These are phyloP conservation scores for Tympanuchus pallidicinctus DNA, from an alignment of 2,113 vertebrate species.

Conservation along the genomic window DNA sequence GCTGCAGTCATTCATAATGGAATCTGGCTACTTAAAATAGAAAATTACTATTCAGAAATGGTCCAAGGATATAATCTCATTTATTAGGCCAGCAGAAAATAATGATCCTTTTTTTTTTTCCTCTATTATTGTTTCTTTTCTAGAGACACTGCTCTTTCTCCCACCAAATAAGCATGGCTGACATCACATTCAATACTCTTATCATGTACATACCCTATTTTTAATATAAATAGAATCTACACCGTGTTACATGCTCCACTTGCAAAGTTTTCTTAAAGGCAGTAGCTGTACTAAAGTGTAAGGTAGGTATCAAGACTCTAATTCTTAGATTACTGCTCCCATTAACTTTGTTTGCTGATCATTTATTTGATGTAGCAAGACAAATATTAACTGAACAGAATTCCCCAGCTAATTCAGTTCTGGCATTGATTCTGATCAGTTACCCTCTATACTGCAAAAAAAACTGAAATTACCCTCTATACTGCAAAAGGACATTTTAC, in stretches of 20 bases:
- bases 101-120: not conserved
- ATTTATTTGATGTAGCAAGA: not conserved
- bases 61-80: not conserved
- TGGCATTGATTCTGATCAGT: not conserved
- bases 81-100: not conserved
- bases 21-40: not conserved
- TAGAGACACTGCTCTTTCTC: not conserved
- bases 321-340: not conserved
- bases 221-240: not conserved
- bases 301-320: not conserved
- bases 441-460: not conserved
- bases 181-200: not conserved
- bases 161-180: not conserved
- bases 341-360: not conserved
- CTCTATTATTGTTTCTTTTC: not conserved
- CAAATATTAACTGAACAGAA: not conserved
- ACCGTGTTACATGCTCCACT: not conserved
- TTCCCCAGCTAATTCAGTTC: not conserved
- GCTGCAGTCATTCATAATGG: not conserved
- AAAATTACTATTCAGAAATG: not conserved
- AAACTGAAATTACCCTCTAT: not conserved
- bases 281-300: not conserved
- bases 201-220: not conserved
- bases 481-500: not conserved
- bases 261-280: not conserved